A percentile compares a stretch with the other conserved stretches of the same genome.
These are phyloP conservation scores for Branchipolynoe longqiensis DNA, from an alignment of 2,888 invertebrate genomes.

Conservation along the genomic window DNA sequence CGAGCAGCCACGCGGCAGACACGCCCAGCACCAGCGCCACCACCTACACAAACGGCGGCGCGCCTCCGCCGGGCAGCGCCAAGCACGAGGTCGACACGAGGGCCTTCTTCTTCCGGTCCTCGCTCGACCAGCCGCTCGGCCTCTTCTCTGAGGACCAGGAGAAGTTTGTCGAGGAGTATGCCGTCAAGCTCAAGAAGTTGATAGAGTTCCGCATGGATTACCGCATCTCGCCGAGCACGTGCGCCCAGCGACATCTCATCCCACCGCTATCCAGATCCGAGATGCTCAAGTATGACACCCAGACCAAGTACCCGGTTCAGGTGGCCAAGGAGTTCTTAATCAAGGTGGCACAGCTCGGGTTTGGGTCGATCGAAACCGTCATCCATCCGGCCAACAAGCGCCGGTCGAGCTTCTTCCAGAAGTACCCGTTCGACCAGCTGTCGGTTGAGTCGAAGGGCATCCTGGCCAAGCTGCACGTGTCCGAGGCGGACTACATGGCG, in stretches of 20 bases:
- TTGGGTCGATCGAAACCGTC: slow-evolving; percentile 59
- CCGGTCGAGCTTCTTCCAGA: slow-evolving; percentile 62
- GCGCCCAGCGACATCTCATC: slow-evolving; percentile 66
- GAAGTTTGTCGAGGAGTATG: slow-evolving; percentile 57
- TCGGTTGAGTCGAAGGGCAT: slow-evolving; percentile 38
- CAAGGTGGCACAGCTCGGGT: slow-evolving; percentile 64
- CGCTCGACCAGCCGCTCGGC: slow-evolving; percentile 55
- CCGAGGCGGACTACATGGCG: slow-evolving; percentile 58
- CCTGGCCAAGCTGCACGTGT: slow-evolving; percentile 57
- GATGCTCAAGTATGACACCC: slow-evolving; percentile 62
- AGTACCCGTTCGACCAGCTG: slow-evolving; percentile 62
- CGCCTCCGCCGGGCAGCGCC: slow-evolving; percentile 14
- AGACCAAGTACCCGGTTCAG: slow-evolving; percentile 64
- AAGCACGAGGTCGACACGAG: slow-evolving; percentile 48
- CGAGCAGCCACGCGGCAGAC: slow-evolving; percentile 14
- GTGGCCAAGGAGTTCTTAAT: slow-evolving; percentile 63
- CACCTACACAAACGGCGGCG: slow-evolving; percentile 42
- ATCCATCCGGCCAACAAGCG: slow-evolving; percentile 59
- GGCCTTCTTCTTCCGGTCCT: slow-evolving; percentile 46
- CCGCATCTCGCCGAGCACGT: slow-evolving; percentile 62
- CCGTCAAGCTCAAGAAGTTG: slow-evolving; percentile 62
- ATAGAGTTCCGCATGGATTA: slow-evolving; percentile 61
- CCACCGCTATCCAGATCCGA: slow-evolving; percentile 61
- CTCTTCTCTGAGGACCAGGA: slow-evolving; percentile 59
- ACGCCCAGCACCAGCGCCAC: slow-evolving; percentile 37